Base-by-base conservation (phyloP, 2,113 vertebrate species). In the Callorhinus ursinus region DNA sequence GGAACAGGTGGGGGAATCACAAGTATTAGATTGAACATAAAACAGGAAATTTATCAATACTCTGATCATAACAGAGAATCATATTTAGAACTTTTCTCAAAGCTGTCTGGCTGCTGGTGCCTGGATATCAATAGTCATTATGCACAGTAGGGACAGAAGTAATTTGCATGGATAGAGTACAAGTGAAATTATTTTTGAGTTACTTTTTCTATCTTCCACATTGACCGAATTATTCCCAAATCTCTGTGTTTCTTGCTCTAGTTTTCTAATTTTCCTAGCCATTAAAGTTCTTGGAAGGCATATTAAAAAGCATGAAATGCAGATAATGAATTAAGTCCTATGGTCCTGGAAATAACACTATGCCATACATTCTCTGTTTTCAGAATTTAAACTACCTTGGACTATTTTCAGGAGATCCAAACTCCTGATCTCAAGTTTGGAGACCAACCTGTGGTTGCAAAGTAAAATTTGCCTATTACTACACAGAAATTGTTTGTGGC, bases 361-460 rank as follows among this genome's bases (percentile, higher is more conserved):
- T 46, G 21, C 3, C 4, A 21, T 24, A 24, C 3, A 39, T 21
- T 46, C 69, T 36, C 42, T 80, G 4, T 57, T 79, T 89, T 76
- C 39, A 84, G 55, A 86, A 87, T 92, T 97, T 96, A 51, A 86
- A 26, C 51, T 80, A 65, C 63, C 31, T 11, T 82, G n/a, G 16
- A 74, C 39, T 46, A n/a, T 76, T 90, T 94, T 82, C 36, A 82
- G 22, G 21, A 15, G 36, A 59, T 9, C 24, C 33, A 77, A 88
- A 59, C 24, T 69, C 36, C 31, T 92, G 22, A 59, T 95, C 51
- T 84, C 14, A 88, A 96, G 33, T 83, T 28, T 74, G 11, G 11
- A 24, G 65, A 1, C 24, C 51, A 80, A 7, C 7, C 15, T 57
- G 11, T 4, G 10, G 11, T 33, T 59, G 14, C 1, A 67, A 33